phyloP scores from a whole-genome alignment of 2,113 vertebrate genomes.

The Thermophis baileyi region DNA sequence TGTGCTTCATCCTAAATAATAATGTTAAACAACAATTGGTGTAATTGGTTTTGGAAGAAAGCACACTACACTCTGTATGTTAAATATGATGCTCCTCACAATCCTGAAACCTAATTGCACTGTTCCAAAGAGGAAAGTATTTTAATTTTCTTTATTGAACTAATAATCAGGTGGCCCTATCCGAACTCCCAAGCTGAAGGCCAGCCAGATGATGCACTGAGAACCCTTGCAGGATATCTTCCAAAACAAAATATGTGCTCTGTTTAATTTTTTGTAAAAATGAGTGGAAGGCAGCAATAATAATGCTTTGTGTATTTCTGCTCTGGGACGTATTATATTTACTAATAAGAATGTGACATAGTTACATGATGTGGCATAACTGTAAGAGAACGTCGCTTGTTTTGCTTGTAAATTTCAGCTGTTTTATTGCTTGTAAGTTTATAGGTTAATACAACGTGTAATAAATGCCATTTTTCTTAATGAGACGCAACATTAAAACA shows the following conservation, averaged over 20 bases:
- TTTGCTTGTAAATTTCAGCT: conserved; percentile 20
- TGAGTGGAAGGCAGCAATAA: conserved; percentile 9
- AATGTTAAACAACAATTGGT: background rate
- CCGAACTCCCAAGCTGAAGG: background rate
- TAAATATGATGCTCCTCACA: background rate
- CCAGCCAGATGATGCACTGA: background rate
- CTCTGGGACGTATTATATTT: background rate
- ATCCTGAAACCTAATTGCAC: background rate
- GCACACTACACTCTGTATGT: background rate
- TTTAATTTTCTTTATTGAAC: background rate
- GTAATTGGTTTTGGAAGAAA: background rate
- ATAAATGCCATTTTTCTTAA: background rate
- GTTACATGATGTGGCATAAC: background rate
- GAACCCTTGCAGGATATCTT: background rate
- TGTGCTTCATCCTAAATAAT: background rate
- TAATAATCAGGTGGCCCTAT: background rate
- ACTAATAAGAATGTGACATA: conserved; percentile 12
- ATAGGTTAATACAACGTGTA: background rate
- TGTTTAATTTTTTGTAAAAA: conserved; percentile 38
- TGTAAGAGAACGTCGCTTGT: background rate
- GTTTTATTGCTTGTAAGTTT: background rate
- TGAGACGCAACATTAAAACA: background rate
- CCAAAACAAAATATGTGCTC: background rate
- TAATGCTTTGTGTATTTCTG: background rate
- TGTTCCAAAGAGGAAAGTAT: background rate